These are phyloP conservation scores for Ectropis grisescens DNA, from an alignment of 1,140 invertebrate genomes.

Conservation along the genomic window DNA sequence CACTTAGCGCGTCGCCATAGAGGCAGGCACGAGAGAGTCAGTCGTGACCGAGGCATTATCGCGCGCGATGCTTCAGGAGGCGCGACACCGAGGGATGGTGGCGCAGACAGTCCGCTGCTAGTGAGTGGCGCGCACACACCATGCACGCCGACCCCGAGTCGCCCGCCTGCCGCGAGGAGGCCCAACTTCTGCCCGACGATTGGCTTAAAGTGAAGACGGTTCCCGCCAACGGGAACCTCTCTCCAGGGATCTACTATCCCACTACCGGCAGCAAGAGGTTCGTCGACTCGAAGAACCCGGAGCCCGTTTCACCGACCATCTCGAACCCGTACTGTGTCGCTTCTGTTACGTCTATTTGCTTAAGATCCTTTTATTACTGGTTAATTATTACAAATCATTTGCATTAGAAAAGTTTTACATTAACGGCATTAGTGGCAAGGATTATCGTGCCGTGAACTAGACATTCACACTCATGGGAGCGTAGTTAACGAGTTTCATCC, in stretches of 20 bases:
- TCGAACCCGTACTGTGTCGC: conserved; percentile 49
- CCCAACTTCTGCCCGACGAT: conserved; percentile 58
- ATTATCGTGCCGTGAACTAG: conserved; percentile 52
- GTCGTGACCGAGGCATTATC: conserved; percentile 65
- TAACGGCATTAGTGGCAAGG: conserved; percentile 50
- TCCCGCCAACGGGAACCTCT: conserved; percentile 55
- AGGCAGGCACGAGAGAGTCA: conserved; percentile 34
- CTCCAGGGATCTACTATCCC: conserved; percentile 36
- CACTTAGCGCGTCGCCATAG: conserved; percentile 47
- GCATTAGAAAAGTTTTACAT: conserved; percentile 26
- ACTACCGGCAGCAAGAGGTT: conserved; percentile 59
- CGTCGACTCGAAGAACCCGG: conserved; percentile 36
- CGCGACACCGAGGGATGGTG: conserved; percentile 41
- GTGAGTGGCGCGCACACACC: conserved; percentile 48
- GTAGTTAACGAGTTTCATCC: conserved; percentile 23
- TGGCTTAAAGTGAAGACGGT: conserved; percentile 61
- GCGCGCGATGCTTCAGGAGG: conserved; percentile 58
- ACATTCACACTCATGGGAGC: conserved; percentile 33
- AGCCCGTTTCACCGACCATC: conserved; percentile 41
- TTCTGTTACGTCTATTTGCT: conserved; percentile 31
- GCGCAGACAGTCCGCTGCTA: conserved; percentile 39
- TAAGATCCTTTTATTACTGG: too few relatives aligned
- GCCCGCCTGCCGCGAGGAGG: conserved; percentile 55
- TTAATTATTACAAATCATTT: conserved; percentile 9
- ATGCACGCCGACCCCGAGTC: conserved; percentile 64